Conservation (phyloP, 2,888 invertebrate genomes). For the Stenoptilia bipunctidactyla region DNA sequence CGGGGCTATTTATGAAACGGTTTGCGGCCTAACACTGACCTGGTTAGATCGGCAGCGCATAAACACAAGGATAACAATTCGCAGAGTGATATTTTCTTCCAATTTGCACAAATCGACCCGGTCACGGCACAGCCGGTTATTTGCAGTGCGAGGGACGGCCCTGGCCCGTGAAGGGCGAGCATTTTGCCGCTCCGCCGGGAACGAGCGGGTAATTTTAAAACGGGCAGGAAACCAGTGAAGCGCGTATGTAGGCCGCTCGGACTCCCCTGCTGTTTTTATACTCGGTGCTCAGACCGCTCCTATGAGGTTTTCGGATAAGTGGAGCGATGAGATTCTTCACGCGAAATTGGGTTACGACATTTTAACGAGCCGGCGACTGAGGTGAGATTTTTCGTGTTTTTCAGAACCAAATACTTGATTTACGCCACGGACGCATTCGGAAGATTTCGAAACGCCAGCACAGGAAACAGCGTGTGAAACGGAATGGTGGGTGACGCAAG, state of each 20-base stretch:
- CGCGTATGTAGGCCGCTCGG: slow-evolving; percentile 60
- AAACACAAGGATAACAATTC: slow-evolving; percentile 51
- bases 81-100: slow-evolving; percentile 21
- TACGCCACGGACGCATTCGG: slow-evolving; percentile 13
- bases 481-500: slow-evolving; percentile 45
- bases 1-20: slow-evolving; percentile 59
- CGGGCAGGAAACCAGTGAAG: slow-evolving; percentile 58
- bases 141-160: slow-evolving; percentile 36
- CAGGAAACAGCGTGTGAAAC: slow-evolving; percentile 42
- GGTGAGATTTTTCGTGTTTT: slow-evolving; percentile 21
- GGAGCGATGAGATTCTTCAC: slow-evolving; percentile 44
- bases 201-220: slow-evolving; percentile 58
- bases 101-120: slow-evolving; percentile 18
- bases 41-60: slow-evolving; percentile 52
- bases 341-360: slow-evolving; percentile 45
- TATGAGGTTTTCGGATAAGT: slow-evolving; percentile 54
- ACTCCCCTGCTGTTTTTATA: slow-evolving; percentile 43
- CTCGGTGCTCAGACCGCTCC: slow-evolving; percentile 39
- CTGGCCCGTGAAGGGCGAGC: slow-evolving; percentile 58
- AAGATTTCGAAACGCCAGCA: slow-evolving; percentile 37
- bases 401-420: slow-evolving; percentile 27
- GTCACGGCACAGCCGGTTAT: slow-evolving; percentile 21
- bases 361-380: slow-evolving; percentile 27
- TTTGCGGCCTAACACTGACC: slow-evolving; percentile 70
- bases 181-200: slow-evolving; percentile 52